These are phyloP conservation scores for Mythimna loreyi DNA, from an alignment of 2,888 invertebrate genomes.

Conservation along the genomic window DNA sequence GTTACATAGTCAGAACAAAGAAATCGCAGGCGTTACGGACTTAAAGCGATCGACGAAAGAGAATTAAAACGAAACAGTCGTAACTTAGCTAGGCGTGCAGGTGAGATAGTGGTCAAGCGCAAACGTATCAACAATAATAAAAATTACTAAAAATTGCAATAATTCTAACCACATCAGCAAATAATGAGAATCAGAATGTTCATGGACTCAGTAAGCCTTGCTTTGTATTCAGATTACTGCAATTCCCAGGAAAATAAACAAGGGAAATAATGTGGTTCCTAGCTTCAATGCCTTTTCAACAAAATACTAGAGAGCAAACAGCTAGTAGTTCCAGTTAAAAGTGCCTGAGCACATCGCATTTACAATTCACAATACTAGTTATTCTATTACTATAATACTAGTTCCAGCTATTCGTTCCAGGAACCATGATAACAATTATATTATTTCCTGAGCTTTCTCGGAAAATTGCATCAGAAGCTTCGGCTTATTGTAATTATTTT, in stretches of 20 bases:
- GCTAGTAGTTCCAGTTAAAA: not conserved
- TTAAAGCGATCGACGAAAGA: too few relatives aligned
- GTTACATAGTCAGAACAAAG: too few relatives aligned
- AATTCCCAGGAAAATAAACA: not conserved
- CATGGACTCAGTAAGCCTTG: not conserved
- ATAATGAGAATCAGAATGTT: not conserved
- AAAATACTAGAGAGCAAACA: not conserved
- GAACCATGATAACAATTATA: constrained; percentile 3
- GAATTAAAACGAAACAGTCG: too few relatives aligned
- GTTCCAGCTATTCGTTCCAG: not conserved
- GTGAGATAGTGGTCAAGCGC: too few relatives aligned
- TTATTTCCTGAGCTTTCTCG: not conserved
- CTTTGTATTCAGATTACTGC: not conserved
- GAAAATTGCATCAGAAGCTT: not conserved
- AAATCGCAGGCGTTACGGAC: too few relatives aligned
- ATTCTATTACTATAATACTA: too few relatives aligned
- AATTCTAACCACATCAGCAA: not conserved
- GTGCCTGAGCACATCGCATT: too few relatives aligned
- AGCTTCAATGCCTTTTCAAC: not conserved
- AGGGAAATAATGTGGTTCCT: constrained; percentile 1
- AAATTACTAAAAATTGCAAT: not conserved
- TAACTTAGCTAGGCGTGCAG: too few relatives aligned
- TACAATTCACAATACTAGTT: not conserved
- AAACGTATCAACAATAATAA: too few relatives aligned
- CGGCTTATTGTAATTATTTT: not conserved